Conservation (phyloP, 2,888 invertebrate species). For the Dasysyrphus albostriatus region DNA sequence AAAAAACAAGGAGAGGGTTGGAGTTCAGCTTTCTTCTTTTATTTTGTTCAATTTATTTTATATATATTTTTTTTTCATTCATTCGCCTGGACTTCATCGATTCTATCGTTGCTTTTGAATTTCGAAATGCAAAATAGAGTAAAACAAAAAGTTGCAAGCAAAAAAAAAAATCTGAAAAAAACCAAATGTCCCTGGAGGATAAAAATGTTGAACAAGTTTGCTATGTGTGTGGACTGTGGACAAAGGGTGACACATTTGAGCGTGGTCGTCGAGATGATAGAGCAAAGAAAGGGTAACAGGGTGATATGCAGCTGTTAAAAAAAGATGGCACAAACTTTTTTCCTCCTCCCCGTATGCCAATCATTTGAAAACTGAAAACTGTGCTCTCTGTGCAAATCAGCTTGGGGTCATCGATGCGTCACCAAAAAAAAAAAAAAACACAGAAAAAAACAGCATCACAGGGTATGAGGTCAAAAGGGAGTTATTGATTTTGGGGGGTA, state of each 20-base stretch:
- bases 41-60: slow-evolving; percentile 63
- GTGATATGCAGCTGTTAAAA: slow-evolving; percentile 45
- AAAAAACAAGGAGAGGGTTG: slow-evolving; percentile 37
- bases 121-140: slow-evolving; percentile 72
- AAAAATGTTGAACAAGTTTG: slow-evolving; percentile 74
- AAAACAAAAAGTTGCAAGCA: slow-evolving; percentile 28
- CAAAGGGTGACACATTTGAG: slow-evolving; percentile 66
- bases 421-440: slow-evolving; percentile 36
- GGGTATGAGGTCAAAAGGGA: slow-evolving; percentile 23
- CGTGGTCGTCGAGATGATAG: slow-evolving; percentile 26
- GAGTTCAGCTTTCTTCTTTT: slow-evolving; percentile 51
- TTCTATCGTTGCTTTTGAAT: slow-evolving; percentile 73
- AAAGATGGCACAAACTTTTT: slow-evolving; percentile 57
- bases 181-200: slow-evolving; percentile 60
- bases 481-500: slow-evolving; percentile 64
- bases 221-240: slow-evolving; percentile 40
- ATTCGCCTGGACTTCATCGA: slow-evolving; percentile 66
- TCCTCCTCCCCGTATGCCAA: slow-evolving; percentile 69
- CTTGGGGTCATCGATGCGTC: slow-evolving; percentile 76
- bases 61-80: slow-evolving; percentile 42
- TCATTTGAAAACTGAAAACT: slow-evolving; percentile 66
- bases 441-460: background rate
- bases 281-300: slow-evolving; percentile 28
- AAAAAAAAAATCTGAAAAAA: background rate
- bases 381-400: slow-evolving; percentile 72